Conservation (phyloP, 2,113 vertebrate genomes). For the Chaetodon auriga region DNA sequence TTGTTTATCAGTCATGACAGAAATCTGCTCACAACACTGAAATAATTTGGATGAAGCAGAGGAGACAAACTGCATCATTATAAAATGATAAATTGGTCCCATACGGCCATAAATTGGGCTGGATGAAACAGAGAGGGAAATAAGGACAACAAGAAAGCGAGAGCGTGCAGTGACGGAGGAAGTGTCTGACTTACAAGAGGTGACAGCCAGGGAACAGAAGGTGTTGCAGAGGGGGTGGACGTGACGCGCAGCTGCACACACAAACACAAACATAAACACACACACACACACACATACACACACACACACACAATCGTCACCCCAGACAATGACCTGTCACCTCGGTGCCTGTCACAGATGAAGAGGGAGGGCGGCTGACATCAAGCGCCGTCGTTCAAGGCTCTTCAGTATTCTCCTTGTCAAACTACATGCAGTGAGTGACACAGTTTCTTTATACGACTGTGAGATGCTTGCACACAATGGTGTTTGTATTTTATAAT, state of each 20-base stretch:
- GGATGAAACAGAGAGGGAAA: neutral
- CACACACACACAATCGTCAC: constrained; percentile 11
- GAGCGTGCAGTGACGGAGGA: constrained; percentile 5
- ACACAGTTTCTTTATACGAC: neutral
- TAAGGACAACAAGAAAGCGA: neutral
- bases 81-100: neutral
- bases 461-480: neutral
- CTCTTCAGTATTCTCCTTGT: neutral
- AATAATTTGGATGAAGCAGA: neutral
- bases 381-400: constrained; percentile 1
- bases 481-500: neutral
- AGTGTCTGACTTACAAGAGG: constrained; percentile 17
- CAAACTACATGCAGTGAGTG: neutral
- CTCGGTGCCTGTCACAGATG: neutral
- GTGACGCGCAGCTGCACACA: constrained; percentile 12
- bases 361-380: neutral
- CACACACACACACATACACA: neutral
- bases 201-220: constrained; percentile 36
- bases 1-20: neutral
- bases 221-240: constrained; percentile 9
- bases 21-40: neutral
- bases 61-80: neutral
- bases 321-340: constrained; percentile 18
- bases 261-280: neutral
- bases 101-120: neutral